Percentiles rank a stretch among this genome's conserved stretches.
Evolutionary conservation across 2,113 vertebrate species (phyloP).

Genomic region (Psilopsiagon aurifrons): DNA sequence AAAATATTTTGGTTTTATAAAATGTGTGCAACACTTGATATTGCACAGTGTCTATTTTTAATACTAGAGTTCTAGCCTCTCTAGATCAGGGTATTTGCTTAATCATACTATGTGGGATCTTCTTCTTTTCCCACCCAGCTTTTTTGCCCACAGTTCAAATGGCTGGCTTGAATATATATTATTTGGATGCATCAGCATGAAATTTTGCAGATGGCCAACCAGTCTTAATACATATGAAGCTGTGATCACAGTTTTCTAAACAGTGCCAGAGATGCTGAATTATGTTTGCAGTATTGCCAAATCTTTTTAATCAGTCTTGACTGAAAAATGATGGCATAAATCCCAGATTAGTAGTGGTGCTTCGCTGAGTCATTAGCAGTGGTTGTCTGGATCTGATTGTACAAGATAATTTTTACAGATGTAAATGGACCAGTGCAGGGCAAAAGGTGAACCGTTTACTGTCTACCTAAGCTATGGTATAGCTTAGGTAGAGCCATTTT

Average conservation of each 20-base stretch:
- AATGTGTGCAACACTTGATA: not conserved
- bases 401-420: not conserved
- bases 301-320: constrained; percentile 31
- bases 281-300: constrained; percentile 31
- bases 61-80: not conserved
- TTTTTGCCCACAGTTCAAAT: not conserved
- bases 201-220: constrained; percentile 31
- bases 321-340: constrained; percentile 46
- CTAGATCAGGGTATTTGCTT: not conserved
- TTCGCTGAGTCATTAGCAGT: constrained; percentile 31
- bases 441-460: not conserved
- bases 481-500: not conserved
- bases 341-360: not conserved
- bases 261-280: constrained; percentile 33
- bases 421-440: not conserved
- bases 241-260: constrained; percentile 50
- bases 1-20: not conserved
- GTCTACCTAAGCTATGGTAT: not conserved
- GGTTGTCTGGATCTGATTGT: not conserved
- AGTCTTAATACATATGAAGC: not conserved
- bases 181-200: not conserved
- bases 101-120: not conserved
- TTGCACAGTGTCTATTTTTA: not conserved
- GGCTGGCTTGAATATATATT: not conserved
- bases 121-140: not conserved